These are phyloP conservation scores for Ictidomys tridecemlineatus DNA, from an alignment of 2,113 vertebrate species.

Conservation along the genomic window DNA sequence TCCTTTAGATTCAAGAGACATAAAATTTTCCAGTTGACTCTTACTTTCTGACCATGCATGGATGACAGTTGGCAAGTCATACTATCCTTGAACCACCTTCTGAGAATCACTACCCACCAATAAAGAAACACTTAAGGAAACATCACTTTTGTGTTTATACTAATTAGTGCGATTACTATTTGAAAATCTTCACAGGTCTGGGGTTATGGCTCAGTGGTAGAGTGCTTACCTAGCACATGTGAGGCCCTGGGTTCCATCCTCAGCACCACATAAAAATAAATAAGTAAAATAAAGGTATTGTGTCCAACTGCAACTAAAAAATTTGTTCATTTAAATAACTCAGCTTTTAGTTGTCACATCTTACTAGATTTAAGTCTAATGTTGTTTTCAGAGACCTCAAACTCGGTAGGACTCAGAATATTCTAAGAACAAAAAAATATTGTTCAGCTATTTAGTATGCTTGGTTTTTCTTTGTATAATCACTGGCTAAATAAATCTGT, in stretches of 20 bases:
- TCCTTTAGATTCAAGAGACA: constrained; percentile 23
- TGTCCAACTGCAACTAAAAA: too few relatives aligned
- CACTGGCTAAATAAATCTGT: constrained; percentile 7
- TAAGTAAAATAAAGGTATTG: too few relatives aligned
- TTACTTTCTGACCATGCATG: background rate
- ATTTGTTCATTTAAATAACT: constrained; percentile 59
- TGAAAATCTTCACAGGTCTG: constrained; percentile 15
- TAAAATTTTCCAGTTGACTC: constrained; percentile 7
- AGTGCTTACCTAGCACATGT: too few relatives aligned
- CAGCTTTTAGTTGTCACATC: constrained; percentile 1
- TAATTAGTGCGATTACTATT: constrained; percentile 14
- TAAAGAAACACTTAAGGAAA: constrained; percentile 27
- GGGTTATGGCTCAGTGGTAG: too few relatives aligned
- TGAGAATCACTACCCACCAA: background rate
- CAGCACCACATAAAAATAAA: too few relatives aligned
- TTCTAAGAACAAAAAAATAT: constrained; percentile 41
- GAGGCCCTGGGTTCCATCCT: too few relatives aligned
- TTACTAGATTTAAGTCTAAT: constrained; percentile 52
- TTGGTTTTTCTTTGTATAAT: constrained; percentile 58
- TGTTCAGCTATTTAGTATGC: background rate
- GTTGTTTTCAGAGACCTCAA: constrained; percentile 31
- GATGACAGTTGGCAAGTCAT: background rate
- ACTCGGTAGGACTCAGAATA: background rate
- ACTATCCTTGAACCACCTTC: background rate
- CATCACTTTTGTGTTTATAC: constrained; percentile 1